Evolutionary conservation across 2,113 vertebrate genomes (phyloP), one percentile per base, ranked within the genome.

Genomic region (Bucco capensis): DNA sequence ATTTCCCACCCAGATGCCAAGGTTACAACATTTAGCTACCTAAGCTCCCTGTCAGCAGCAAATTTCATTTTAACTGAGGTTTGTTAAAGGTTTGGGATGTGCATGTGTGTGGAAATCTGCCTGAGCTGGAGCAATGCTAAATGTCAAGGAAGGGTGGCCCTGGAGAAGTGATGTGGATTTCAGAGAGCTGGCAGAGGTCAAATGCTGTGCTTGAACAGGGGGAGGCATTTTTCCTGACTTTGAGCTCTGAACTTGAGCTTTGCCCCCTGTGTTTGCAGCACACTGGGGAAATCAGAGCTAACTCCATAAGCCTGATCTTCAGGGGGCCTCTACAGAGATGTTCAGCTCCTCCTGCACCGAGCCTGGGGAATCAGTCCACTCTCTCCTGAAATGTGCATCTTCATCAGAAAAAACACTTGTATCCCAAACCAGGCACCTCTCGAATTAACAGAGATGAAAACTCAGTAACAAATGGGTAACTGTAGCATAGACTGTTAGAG

Each of bases 161-260:
- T 38, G 25, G 42, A 66, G 27, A 82, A 89, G 38, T 1, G 2
- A n/a, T 9, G n/a, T 10, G 27, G 40, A 30, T 42, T 92, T 87
- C 23, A 49, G 70, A 38, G 47, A 90, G 54, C 47, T 51, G 65
- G 57, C 53, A 88, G 91, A 70, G 38, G 84, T 76, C 73, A 82
- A 81, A 88, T 0, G 0, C 23, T 53, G 53, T 0, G 3, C 60
- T 35, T 50, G 27, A 67, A 57, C 0, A 0, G 35, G 61, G 38
- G n/a, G 21, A 5, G 8, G 1, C 10, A 12, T 58, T 69, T 72
- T 60, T 19, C 46, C 37, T 35, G 80, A 62, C 35, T 75, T 24
- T 28, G 58, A 91, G 89, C 54, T 94, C 70, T 79, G 66, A 86
- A 82, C 24, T 42, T 44, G 40, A 78, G 66, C 51, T 87, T 58